Evolutionary conservation across 2,797 vertebrate species (phyloP).

Genomic region (Crenichthys baileyi): DNA sequence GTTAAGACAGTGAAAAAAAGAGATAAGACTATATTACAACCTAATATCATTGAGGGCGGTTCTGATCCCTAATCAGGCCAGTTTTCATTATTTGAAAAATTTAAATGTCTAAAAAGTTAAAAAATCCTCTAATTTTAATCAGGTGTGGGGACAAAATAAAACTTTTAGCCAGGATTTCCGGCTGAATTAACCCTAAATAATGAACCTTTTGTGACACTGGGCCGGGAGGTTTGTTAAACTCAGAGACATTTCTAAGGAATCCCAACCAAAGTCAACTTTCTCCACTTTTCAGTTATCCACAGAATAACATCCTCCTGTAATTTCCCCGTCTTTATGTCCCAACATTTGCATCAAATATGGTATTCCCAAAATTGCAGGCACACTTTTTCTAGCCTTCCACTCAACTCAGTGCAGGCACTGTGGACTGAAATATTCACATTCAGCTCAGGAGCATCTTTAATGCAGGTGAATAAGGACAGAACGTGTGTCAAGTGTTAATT

Average conservation of each 20-base stretch:
- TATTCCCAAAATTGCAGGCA: slow-evolving; percentile 30
- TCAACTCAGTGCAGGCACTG: background rate
- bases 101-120: background rate
- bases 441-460: slow-evolving; percentile 7
- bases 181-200: background rate
- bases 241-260: slow-evolving; percentile 41
- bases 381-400: background rate
- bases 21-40: background rate
- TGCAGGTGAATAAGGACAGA: slow-evolving; percentile 32
- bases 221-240: slow-evolving; percentile 1
- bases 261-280: slow-evolving; percentile 31
- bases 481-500: slow-evolving; percentile 27
- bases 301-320: slow-evolving; percentile 10
- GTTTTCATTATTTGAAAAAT: background rate
- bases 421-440: background rate
- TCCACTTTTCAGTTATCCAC: slow-evolving; percentile 41
- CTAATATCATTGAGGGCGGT: too few species aligned
- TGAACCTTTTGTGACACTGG: slow-evolving; percentile 34
- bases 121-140: background rate
- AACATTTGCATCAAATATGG: slow-evolving; percentile 7
- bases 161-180: background rate
- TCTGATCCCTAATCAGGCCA: background rate
- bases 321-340: slow-evolving; percentile 23
- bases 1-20: background rate
- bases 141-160: background rate